Evolutionary conservation across 2,797 vertebrate species (phyloP).

Genomic region (Crenuchus spilurus): DNA sequence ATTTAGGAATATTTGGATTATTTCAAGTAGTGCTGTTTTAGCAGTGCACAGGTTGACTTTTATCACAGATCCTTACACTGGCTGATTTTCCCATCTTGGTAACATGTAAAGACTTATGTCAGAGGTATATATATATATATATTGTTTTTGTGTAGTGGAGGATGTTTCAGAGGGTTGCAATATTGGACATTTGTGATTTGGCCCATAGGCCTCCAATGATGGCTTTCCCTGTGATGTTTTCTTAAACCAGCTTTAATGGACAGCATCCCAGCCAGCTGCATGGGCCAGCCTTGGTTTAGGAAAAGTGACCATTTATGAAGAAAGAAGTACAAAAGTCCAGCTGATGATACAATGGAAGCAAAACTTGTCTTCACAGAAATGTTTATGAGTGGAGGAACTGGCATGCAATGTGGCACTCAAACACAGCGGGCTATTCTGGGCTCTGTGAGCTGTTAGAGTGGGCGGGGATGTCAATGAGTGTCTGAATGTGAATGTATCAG

Average conservation of each 20-base stretch:
- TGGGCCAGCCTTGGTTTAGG: neutral
- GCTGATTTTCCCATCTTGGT: no score
- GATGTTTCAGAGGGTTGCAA: neutral
- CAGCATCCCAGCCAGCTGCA: neutral
- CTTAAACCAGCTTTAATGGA: neutral
- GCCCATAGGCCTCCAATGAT: neutral
- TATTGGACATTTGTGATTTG: neutral
- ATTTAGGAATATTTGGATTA: no score
- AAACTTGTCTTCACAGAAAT: neutral
- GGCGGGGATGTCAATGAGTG: conserved; percentile 25
- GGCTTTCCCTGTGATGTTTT: neutral
- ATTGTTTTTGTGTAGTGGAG: neutral
- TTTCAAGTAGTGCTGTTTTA: no score
- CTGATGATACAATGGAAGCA: neutral
- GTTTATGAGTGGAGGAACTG: neutral
- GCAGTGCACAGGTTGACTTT: no score
- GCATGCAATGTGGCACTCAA: neutral
- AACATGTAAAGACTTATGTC: no score
- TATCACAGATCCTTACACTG: no score
- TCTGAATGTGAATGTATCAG: conserved; percentile 5
- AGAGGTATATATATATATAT: no score
- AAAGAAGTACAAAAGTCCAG: neutral
- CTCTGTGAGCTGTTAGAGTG: conserved; percentile 15
- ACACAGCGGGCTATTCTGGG: conserved; percentile 13
- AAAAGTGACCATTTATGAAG: neutral